Evolutionary conservation across 2,888 invertebrate genomes (phyloP), one percentile per base, ranked within the genome.

Genomic region (Pandemis corylana): DNA sequence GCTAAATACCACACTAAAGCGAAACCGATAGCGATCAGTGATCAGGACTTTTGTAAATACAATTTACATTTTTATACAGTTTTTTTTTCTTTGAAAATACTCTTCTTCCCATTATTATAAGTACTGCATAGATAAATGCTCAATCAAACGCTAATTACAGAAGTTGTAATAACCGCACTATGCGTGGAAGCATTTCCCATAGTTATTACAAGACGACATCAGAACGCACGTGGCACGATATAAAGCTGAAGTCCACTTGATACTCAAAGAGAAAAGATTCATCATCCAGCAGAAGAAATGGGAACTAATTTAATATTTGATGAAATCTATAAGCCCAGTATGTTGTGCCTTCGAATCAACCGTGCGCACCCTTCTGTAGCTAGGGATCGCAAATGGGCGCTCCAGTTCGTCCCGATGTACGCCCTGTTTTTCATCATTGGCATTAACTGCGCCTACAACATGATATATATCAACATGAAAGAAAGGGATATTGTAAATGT

Each of bases 81-180:
- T 20, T 20, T 20, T 20, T 20, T 20, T 20, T 20, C 20, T 20
- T 20, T 20, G 1, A 20, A 20, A 20, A 20, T 20, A 20, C 20
- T 20, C 20, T 20, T 20, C 20, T 20, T n/a, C n/a, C 51, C n/a
- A n/a, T 51, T 7, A n/a, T 36, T 36, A 36, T 2, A 36, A 36
- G 28, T 36, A 56, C 20, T 56, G 56, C 28, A 36, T 4, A 4
- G 28, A 4, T 56, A 56, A 56, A n/a, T 56, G 56, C 3, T 20
- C 56, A 56, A 56, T 56, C 56, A 56, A 56, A 56, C 20, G 20
- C 20, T 20, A 36, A 56, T 56, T 56, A 56, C 9, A 56, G 56
- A 56, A 56, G 15, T 51, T 51, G 51, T 53, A 15, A 2, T 53
- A 20, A 56, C 15, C 7, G 56, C 56, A 20, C 3, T 7, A 3